Base-by-base conservation (phyloP, 2,797 vertebrate species). In the Synanceia verrucosa region DNA sequence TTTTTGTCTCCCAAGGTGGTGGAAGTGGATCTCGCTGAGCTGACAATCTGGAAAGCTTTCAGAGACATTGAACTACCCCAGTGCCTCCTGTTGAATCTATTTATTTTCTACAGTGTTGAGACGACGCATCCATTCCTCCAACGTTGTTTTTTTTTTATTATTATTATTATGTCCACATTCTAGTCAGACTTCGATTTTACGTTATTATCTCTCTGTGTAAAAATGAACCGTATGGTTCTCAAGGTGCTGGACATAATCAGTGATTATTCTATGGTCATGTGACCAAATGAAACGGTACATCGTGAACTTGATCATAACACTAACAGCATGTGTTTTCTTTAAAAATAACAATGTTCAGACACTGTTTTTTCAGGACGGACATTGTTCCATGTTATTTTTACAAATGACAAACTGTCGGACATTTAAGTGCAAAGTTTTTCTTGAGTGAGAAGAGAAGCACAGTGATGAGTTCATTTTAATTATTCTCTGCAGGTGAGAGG, bases 71-170 rank as follows among this genome's bases (percentile, higher is more conserved):
- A 86, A 79, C 73, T 33, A 80, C 79, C 84, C 47, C 76, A 86
- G 91, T 92, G 91, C 91, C 89, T 91, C 81, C 50, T 48, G 21
- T 69, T 55, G 26, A 62, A 78, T 52, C 66, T 87, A 87, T 91
- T 90, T 91, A 86, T 90, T 91, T 82, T 78, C 87, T 78, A 76
- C 78, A 80, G 57, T 70, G 71, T 70, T 81, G 37, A 62, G 60
- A 75, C 5, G 13, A 39, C 14, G n/a, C 44, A 18, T 66, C 36
- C 71, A 65, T 73, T 77, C 82, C 52, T 71, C 63, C 76, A 73
- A 34, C 29, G 36, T 69, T 47, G 0, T 33, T 19, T 37, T 78
- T 79, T 78, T n/a, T n/a, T n/a, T n/a, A n/a, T n/a, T n/a, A n/a
- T n/a, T n/a, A n/a, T n/a, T n/a, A n/a, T n/a, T 80, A 43, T 75